Evolutionary conservation across 1,140 invertebrate genomes (phyloP).

Genomic region (Papilio xuthus): DNA sequence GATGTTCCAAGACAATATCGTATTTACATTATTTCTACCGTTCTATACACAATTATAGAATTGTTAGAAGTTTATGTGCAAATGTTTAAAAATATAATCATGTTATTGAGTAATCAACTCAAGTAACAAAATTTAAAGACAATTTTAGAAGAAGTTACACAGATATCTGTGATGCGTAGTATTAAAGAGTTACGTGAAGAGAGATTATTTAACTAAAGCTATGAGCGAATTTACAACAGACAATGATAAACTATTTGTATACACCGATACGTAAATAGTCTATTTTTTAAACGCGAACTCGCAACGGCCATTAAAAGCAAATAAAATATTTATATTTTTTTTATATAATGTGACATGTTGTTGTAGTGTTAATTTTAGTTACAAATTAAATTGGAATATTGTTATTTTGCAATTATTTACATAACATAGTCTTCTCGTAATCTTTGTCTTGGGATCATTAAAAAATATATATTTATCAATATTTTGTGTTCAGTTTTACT

Average conservation of each 20-base stretch:
- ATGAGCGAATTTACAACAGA: slow-evolving; percentile 20
- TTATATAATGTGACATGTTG: neutral
- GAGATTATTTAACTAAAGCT: slow-evolving; percentile 21
- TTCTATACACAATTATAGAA: slow-evolving; percentile 31
- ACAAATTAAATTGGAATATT: neutral
- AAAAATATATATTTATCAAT: neutral
- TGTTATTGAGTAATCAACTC: slow-evolving; percentile 32
- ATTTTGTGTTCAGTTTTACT: neutral
- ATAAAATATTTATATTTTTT: slow-evolving; percentile 3
- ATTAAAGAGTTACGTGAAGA: slow-evolving; percentile 6
- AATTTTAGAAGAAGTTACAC: slow-evolving; percentile 25
- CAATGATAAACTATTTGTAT: slow-evolving; percentile 15
- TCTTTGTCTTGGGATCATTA: neutral
- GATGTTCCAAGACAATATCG: slow-evolving; percentile 23
- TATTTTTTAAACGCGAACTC: neutral
- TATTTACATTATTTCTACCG: slow-evolving; percentile 27
- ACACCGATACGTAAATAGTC: neutral
- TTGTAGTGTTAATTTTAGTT: neutral
- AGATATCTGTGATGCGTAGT: slow-evolving; percentile 21
- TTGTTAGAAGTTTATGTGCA: slow-evolving; percentile 32
- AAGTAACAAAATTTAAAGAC: slow-evolving; percentile 31
- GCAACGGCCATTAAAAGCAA: slow-evolving; percentile 7
- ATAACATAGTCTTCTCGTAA: neutral
- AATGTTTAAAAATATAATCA: slow-evolving; percentile 32
- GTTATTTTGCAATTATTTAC: neutral